These are phyloP conservation scores for Nixonia krombeini DNA, from an alignment of 1,140 invertebrate species.

Conservation along the genomic window DNA sequence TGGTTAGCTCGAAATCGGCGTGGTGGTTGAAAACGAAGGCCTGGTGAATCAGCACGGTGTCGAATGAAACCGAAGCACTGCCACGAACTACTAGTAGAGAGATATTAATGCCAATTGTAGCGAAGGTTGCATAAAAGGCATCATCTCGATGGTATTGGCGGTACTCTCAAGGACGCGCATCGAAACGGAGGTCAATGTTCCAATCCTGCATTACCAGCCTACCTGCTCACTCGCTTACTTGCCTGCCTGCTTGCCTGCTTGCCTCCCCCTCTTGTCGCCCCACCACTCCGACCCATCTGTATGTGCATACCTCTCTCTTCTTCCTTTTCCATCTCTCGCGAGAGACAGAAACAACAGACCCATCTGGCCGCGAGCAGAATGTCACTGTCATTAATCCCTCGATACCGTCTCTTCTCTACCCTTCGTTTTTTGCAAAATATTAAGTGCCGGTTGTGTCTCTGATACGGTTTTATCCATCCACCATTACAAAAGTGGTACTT, in stretches of 20 bases:
- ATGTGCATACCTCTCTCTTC: constrained; percentile 5
- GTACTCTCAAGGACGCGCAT: constrained; percentile 66
- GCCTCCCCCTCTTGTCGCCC: constrained; percentile 4
- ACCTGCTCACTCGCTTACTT: constrained; percentile 36
- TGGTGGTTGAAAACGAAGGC: constrained; percentile 46
- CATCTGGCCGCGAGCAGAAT: constrained; percentile 58
- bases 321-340: constrained; percentile 10
- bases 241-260: constrained; percentile 23
- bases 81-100: constrained; percentile 16
- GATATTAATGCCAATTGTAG: constrained; percentile 60
- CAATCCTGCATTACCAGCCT: constrained; percentile 44
- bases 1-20: constrained; percentile 21
- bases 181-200: constrained; percentile 67
- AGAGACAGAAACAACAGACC: constrained; percentile 34
- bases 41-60: too few species aligned
- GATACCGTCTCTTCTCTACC: constrained; percentile 40
- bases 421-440: constrained; percentile 25
- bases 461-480: too few species aligned
- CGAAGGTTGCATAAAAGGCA: constrained; percentile 66
- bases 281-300: constrained; percentile 16
- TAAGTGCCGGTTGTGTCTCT: not conserved
- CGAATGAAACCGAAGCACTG: constrained; percentile 52
- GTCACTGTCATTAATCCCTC: constrained; percentile 65
- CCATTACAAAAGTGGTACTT: too few species aligned
- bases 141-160: constrained; percentile 59